Percentiles rank a stretch among this genome's conserved stretches.
These are phyloP conservation scores for Campylomormyrus numenius DNA, from an alignment of 2,113 vertebrate species.

Conservation along the genomic window DNA sequence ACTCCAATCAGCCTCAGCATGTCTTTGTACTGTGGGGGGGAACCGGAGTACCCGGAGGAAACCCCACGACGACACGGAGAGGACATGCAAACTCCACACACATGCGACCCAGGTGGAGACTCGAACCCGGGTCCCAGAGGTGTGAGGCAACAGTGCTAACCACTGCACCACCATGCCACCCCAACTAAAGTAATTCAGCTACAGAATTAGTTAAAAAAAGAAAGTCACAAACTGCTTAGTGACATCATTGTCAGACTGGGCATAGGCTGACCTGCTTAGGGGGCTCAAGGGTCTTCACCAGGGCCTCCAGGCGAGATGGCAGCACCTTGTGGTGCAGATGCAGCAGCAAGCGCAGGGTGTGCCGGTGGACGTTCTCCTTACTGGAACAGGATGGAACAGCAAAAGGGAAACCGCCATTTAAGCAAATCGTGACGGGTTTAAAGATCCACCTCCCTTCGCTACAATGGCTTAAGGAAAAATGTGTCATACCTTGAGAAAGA, in stretches of 20 bases:
- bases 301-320: conserved; percentile 68
- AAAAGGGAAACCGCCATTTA: background rate
- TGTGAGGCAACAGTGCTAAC: too few relatives aligned
- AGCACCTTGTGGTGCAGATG: conserved; percentile 86
- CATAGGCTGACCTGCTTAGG: conserved; percentile 74
- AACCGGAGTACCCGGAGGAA: too few relatives aligned
- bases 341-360: conserved; percentile 77
- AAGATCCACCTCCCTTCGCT: background rate
- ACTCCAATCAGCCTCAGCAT: too few relatives aligned
- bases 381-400: conserved; percentile 51
- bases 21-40: too few relatives aligned
- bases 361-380: conserved; percentile 92
- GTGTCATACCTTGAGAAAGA: conserved; percentile 75
- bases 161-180: too few relatives aligned
- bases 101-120: too few relatives aligned
- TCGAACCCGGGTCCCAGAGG: too few relatives aligned
- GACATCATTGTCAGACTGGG: background rate
- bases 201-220: background rate
- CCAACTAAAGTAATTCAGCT: background rate
- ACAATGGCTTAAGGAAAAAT: background rate
- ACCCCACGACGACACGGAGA: too few relatives aligned
- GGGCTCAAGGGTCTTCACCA: conserved; percentile 86
- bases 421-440: background rate
- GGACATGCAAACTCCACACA: too few relatives aligned
- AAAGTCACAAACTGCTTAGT: background rate